Evolutionary conservation across 2,113 vertebrate genomes (phyloP), one percentile per base, ranked within the genome.

Genomic region (Regulus satrapa): DNA sequence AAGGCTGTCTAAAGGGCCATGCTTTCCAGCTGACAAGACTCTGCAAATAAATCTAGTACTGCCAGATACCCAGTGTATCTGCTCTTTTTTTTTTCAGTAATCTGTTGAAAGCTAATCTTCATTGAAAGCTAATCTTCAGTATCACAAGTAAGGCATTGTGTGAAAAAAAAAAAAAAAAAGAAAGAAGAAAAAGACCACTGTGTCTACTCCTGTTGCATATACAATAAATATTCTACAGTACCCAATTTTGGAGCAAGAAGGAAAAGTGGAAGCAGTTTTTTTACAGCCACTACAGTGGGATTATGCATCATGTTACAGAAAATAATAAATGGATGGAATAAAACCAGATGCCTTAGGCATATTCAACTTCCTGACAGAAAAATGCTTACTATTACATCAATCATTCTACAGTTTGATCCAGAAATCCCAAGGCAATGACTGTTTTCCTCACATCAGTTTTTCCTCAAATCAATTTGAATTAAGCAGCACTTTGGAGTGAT

Each of bases 111-210:
- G 82, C 66, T 61, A 71, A 72, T 84, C 72, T 80, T 52, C 78
- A 71, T 51, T 88, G 78, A 80, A 96, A 95, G 84, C 56, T 49
- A 63, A 78, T 85, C 63, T 87, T 54, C 74, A 71, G 55, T 40
- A 62, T 41, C 85, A 97, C 97, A 97, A 97, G 32, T n/a, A 69
- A 92, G 81, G 26, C 95, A 93, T 56, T 96, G 91, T 97, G 75
- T 16, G 5, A 3, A 34, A 54, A 56, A 29, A 23, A 36, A 84
- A 66, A 68, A 36, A 16, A 20, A 28, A 83, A 79, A 68, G 72
- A 84, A 62, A 82, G 46, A 28, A 41, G 6, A 13, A n/a, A 80
- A 71, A 86, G 14, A 40, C 38, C 28, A 71, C 80, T 81, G 80
- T 78, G 52, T 59, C 59, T 76, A 51, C 26, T 90, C 43, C 40